phyloP scores from a whole-genome alignment of 2,888 invertebrate genomes.

The Bembecia ichneumoniformis region DNA sequence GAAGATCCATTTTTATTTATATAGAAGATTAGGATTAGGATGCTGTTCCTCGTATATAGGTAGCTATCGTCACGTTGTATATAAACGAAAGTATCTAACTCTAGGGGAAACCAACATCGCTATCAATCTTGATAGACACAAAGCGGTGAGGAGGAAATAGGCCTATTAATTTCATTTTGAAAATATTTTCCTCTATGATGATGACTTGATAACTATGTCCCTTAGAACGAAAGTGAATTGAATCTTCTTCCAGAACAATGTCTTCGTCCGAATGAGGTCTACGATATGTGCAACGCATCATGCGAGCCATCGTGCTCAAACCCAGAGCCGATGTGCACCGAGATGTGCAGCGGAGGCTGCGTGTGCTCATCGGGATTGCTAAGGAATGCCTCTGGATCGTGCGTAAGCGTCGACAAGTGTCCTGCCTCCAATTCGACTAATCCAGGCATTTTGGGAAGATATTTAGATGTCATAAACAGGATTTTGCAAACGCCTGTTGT shows the following conservation, averaged over 20 bases:
- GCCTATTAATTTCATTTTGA: no score
- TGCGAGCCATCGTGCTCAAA: constrained; percentile 52
- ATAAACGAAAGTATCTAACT: no score
- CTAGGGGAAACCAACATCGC: no score
- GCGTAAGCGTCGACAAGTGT: constrained; percentile 49
- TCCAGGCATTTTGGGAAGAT: constrained; percentile 32
- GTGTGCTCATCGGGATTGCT: constrained; percentile 47
- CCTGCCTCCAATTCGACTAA: constrained; percentile 31
- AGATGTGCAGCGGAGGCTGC: constrained; percentile 47
- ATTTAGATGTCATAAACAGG: constrained; percentile 44
- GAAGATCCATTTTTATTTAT: no score
- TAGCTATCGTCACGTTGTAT: no score
- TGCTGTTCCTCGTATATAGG: no score
- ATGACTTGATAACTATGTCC: no score
- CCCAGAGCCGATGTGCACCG: constrained; percentile 51
- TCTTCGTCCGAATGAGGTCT: constrained; percentile 47
- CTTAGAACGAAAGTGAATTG: no score
- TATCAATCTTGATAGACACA: no score
- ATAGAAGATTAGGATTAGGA: no score
- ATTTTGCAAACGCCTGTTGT: constrained; percentile 33
- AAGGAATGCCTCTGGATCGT: constrained; percentile 35
- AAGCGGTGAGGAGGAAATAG: no score
- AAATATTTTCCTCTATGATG: no score
- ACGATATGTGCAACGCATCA: constrained; percentile 42
- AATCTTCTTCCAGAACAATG: constrained; percentile 34